Evolutionary conservation across 2,888 invertebrate species (phyloP), one percentile per base, ranked within the genome.

Genomic region (Agrotis puta): DNA sequence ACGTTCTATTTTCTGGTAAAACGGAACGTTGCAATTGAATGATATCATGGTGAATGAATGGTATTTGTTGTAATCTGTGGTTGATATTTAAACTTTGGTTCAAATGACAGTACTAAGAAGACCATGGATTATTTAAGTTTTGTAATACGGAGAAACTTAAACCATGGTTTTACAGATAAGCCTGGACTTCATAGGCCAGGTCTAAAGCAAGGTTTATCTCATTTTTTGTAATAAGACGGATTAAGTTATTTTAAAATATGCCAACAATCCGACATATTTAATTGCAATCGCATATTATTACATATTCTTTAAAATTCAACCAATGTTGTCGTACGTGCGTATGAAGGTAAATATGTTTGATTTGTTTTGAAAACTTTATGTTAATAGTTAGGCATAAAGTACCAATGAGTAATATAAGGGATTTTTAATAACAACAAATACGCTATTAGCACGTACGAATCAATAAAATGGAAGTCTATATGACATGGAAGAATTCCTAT

Each of bases 291-390:
- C 67, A 39, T 39, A 11, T n/a, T 70, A 56, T 65, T 68, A 81
- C n/a, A n/a, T n/a, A n/a, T n/a, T 68, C 68, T 82, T 82, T 79
- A 78, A 73, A 33, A 78, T 78, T 79, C 73, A 59, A 50, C 63
- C 48, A 82, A 79, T 78, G 79, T 79, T 50, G 47, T 45, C 22
- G 63, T 79, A 82, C 79, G 82, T 82, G 79, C 78, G 47, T 63
- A 39, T 63, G 2, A 58, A 66, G 51, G n/a, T 51, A 47, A 81
- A 70, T 66, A 70, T 27, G 66, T 24, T 54, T 11, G 45, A 54
- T 69, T 76, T 80, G 72, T 76, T 83, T 80, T 75, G 57, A 83
- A 79, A 54, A 71, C 66, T 33, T 62, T 81, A 84, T 81, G 78
- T 53, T 62, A 81, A 82, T 82, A 59, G 53, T 51, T 45, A 50